phyloP scores from a whole-genome alignment of 2,113 vertebrate species.

The Neodontobutis hainanensis region DNA sequence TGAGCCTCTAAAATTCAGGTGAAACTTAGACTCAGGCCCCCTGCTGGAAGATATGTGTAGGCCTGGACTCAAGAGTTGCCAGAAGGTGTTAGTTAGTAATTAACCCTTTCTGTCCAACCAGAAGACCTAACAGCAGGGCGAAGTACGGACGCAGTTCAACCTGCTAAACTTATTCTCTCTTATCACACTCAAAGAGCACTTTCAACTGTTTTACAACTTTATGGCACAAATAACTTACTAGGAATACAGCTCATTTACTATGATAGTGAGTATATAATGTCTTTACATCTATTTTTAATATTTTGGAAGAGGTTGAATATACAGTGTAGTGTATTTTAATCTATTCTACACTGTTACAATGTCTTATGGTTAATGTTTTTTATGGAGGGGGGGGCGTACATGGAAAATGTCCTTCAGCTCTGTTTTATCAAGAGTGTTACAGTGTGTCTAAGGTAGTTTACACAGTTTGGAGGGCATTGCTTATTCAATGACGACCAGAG shows the following conservation, averaged over 20 bases:
- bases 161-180: slow-evolving; percentile 6
- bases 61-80: slow-evolving; percentile 26
- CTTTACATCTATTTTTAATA: not conserved
- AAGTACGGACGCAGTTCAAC: slow-evolving; percentile 34
- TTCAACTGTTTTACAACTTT: slow-evolving; percentile 22
- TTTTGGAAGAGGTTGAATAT: not conserved
- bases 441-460: not conserved
- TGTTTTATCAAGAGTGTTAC: not conserved
- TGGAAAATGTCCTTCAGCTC: not conserved
- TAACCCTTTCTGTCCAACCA: slow-evolving; percentile 66
- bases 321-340: not conserved
- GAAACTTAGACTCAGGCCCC: slow-evolving; percentile 4
- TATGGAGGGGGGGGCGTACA: too few relatives aligned
- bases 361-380: not conserved
- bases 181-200: slow-evolving; percentile 7
- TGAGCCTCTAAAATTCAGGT: slow-evolving; percentile 32
- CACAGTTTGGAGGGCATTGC: not conserved
- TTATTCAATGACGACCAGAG: not conserved
- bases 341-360: not conserved
- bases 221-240: slow-evolving; percentile 4
- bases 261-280: slow-evolving; percentile 49
- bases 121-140: slow-evolving; percentile 31
- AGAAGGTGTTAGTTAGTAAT: slow-evolving; percentile 64
- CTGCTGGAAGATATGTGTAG: slow-evolving; percentile 65
- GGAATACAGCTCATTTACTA: slow-evolving; percentile 8